Evolutionary conservation across 2,888 invertebrate species (phyloP), one percentile per base, ranked within the genome.

Genomic region (Drymonia ruficornis): DNA sequence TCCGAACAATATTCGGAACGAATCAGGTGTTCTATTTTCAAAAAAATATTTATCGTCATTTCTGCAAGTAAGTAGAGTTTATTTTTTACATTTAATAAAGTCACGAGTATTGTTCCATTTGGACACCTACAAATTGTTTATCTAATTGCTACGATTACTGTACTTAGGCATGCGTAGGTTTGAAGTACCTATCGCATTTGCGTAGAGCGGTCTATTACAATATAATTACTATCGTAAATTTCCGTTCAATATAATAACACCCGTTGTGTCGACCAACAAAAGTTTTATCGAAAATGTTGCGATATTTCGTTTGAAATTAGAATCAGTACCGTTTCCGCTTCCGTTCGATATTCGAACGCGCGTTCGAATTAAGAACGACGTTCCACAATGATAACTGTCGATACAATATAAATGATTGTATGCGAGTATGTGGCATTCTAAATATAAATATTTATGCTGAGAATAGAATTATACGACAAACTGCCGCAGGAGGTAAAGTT

Each of bases 251-350:
- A 89, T 84, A 87, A 86, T 82, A 82, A 80, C 80, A 79, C 72
- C 70, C 74, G 76, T 79, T 84, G 84, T 84, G 79, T 76, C 69
- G 71, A 71, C 67, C 74, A 65, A 88, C 87, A 85, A 86, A 86
- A 47, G 47, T 87, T 85, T 91, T 91, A 91, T 91, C 91, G 89
- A 91, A 83, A 86, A 84, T 86, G 82, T 87, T 85, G 87, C 87
- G 86, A 88, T 91, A 87, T 88, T 89, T 86, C 82, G 84, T 89
- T 89, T 83, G 89, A 88, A 91, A 86, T 91, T 91, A 88, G 90
- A 92, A 92, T 91, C 91, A 89, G 87, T 87, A 89, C 87, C 78
- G 90, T 88, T 86, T 91, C 92, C 92, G 89, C 84, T 91, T 92
- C 92, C 92, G 91, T 90, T 91, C 91, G 89, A 91, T 91, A 91